Evolutionary conservation across 2,113 vertebrate genomes (phyloP).

Genomic region (Urocolius indicus): DNA sequence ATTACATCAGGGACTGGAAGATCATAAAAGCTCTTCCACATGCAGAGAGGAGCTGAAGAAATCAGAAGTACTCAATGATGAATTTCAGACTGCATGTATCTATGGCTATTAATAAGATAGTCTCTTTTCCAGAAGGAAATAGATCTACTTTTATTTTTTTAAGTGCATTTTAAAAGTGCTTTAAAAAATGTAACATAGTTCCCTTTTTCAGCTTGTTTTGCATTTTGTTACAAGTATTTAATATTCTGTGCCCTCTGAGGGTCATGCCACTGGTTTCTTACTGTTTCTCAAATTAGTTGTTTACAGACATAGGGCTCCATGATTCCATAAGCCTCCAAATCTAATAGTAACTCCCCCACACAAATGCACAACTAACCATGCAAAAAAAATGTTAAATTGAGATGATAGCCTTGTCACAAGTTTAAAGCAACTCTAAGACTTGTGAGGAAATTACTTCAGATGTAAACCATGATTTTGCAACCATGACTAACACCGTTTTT

Average conservation of each 20-base stretch:
- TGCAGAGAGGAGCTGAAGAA: not conserved
- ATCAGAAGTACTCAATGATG: not conserved
- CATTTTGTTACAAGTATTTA: not conserved
- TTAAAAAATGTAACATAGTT: not conserved
- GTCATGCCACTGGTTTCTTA: not conserved
- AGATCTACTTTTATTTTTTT: not conserved
- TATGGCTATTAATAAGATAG: not conserved
- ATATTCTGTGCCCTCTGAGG: not conserved
- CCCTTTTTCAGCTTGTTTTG: not conserved
- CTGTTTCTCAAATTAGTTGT: not conserved
- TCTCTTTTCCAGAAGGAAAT: not conserved
- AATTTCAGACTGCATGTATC: not conserved
- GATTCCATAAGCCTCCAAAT: not conserved
- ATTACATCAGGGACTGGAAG: not conserved
- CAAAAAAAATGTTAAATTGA: not conserved
- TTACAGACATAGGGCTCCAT: not conserved
- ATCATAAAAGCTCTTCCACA: not conserved
- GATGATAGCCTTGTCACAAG: not conserved
- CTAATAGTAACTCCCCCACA: not conserved
- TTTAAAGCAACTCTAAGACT: not conserved
- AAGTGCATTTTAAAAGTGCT: not conserved
- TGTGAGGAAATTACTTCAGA: not conserved
- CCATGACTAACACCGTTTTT: not conserved
- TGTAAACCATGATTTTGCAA: not conserved
- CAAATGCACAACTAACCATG: not conserved